Base-by-base conservation (phyloP, 2,113 vertebrate genomes). In the Halcyon malimbica region DNA sequence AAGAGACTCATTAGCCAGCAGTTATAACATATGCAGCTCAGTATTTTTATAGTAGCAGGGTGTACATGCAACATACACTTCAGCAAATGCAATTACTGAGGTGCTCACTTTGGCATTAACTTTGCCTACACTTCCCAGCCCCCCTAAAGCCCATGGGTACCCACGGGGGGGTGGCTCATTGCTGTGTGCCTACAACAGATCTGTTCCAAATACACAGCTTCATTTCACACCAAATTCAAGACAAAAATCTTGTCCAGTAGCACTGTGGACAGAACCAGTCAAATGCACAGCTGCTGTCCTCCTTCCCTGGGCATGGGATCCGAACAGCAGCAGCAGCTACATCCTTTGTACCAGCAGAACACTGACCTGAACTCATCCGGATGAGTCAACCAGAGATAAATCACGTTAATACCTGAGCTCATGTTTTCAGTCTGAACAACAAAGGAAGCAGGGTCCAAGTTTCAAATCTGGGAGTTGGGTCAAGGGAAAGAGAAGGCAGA, bases 1-100 rank as follows among this genome's bases (percentile, higher is more conserved):
- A 97, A 83, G 92, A 90, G 75, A 88, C 86, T 96, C 90, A 78
- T 97, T 90, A 92, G 76, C 67, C 68, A 92, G 76, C 64, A 88
- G 71, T 42, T 74, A 4, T 7, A 83, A 82, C 83, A 83, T 86
- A 46, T 1, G 37, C 51, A 84, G 10, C 37, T 60, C 84, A 5
- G 42, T 57, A 26, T 56, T 91, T 76, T 65, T 13, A 53, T 2
- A 56, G 35, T 8, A 62, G 57, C 44, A 44, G 48, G 18, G 75
- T 2, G 5, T 33, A 17, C 29, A 17, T 9, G 28, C 13, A 46
- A 24, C 4, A 11, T 0, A 28, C 31, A 7, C n/a, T 37, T n/a
- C 1, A 9, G 65, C 35, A 53, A 65, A 39, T 0, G 2, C 54
- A 51, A 1, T 51, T 50, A 5, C 4, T 56, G 41, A 51, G 29